Evolutionary conservation across 2,113 vertebrate genomes (phyloP).

Genomic region (Rhegmatorhina hoffmannsi): DNA sequence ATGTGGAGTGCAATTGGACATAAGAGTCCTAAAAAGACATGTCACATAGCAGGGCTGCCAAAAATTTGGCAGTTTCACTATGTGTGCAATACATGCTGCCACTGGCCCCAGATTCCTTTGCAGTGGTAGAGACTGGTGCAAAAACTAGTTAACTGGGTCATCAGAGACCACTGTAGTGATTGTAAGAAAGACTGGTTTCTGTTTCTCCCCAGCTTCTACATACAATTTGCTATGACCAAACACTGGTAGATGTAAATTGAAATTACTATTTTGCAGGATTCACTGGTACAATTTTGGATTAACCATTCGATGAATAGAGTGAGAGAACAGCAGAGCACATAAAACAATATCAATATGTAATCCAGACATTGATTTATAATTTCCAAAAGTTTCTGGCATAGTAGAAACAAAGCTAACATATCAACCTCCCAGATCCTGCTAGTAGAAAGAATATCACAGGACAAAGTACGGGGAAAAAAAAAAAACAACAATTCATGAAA

Average conservation of each 20-base stretch:
- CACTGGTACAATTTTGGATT: background rate
- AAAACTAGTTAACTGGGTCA: background rate
- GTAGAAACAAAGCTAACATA: background rate
- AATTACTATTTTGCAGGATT: background rate
- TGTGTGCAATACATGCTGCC: fast-evolving
- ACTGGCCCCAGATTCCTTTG: background rate
- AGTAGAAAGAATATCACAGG: background rate
- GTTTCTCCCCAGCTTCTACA: background rate
- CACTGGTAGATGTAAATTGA: background rate
- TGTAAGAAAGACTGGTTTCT: background rate
- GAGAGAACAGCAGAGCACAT: background rate
- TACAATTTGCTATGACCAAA: no score
- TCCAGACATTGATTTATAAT: background rate
- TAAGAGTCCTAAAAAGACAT: background rate
- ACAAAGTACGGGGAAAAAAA: background rate
- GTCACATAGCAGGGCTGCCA: fast-evolving
- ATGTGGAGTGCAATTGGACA: background rate
- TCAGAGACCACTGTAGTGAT: background rate
- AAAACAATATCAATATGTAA: background rate
- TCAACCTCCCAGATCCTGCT: background rate
- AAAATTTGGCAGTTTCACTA: background rate
- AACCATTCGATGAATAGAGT: background rate
- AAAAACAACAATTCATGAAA: background rate
- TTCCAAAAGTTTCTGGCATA: background rate
- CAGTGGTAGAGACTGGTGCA: background rate